A percentile compares a stretch with the other conserved stretches of the same genome.
phyloP scores from a whole-genome alignment of 2,888 invertebrate species.

The Marasmarcha lunaedactyla region DNA sequence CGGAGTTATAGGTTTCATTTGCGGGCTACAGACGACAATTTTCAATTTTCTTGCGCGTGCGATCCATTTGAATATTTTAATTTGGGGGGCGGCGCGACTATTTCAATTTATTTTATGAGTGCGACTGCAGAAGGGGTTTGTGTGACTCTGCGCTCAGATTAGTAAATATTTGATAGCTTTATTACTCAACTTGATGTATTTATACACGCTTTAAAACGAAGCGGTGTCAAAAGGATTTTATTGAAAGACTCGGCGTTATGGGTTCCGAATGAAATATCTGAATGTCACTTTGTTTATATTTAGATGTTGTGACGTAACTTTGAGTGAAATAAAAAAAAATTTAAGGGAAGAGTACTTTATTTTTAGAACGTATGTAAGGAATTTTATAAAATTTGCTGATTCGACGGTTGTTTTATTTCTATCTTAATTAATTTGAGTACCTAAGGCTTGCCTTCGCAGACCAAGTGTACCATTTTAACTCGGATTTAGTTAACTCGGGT shows the following conservation, averaged over 20 bases:
- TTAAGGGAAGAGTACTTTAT: too few relatives aligned
- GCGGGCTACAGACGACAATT: slow-evolving; percentile 71
- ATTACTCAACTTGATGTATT: slow-evolving; percentile 63
- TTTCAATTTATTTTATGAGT: slow-evolving; percentile 72
- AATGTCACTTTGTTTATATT: too few relatives aligned
- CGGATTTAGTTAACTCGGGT: too few relatives aligned
- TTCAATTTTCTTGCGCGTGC: slow-evolving; percentile 72
- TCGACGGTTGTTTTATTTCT: too few relatives aligned
- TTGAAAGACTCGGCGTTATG: neutral
- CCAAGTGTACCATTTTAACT: too few relatives aligned
- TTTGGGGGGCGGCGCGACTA: slow-evolving; percentile 70
- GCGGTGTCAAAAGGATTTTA: slow-evolving; percentile 21
- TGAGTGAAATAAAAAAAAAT: too few relatives aligned
- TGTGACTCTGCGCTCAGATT: slow-evolving; percentile 61
- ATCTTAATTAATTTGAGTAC: too few relatives aligned
- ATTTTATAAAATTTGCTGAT: too few relatives aligned
- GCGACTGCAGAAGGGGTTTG: slow-evolving; percentile 35
- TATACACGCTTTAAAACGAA: slow-evolving; percentile 52
- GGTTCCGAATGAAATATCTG: too few relatives aligned
- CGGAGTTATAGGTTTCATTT: slow-evolving; percentile 71
- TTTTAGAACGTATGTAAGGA: too few relatives aligned
- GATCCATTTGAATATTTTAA: slow-evolving; percentile 72
- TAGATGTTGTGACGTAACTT: too few relatives aligned
- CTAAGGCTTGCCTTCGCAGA: too few relatives aligned
- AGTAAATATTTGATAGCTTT: slow-evolving; percentile 71